These are phyloP conservation scores for Heliconius nattereri DNA, from an alignment of 1,140 invertebrate species.

Conservation along the genomic window DNA sequence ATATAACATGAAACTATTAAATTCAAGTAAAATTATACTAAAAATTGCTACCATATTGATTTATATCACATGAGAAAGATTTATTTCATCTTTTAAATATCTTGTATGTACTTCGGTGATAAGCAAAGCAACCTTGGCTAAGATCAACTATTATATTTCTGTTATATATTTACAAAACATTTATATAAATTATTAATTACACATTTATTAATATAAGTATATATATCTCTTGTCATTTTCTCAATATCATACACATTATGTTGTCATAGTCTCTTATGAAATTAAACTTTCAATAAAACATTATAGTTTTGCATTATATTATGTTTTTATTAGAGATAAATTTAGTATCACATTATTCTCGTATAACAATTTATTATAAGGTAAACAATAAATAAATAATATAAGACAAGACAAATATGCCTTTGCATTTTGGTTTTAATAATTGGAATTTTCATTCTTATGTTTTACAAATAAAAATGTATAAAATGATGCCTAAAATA, in stretches of 20 bases:
- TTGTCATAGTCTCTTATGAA: too few species aligned
- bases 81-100: background rate
- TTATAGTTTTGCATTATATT: background rate
- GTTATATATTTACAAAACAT: background rate
- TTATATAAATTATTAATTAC: constrained; percentile 2
- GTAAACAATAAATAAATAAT: background rate
- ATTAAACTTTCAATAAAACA: too few species aligned
- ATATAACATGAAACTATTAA: too few species aligned
- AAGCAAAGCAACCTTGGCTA: background rate
- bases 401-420: background rate
- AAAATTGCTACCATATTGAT: too few species aligned
- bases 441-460: too few species aligned
- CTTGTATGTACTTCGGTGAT: background rate
- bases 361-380: background rate
- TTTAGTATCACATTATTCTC: background rate
- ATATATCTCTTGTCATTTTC: background rate
- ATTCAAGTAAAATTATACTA: too few species aligned
- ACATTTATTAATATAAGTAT: background rate
- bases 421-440: background rate
- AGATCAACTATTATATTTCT: background rate
- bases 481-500: too few species aligned
- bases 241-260: background rate
- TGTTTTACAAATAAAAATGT: too few species aligned
- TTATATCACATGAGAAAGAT: too few species aligned
- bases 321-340: background rate